phyloP scores from a whole-genome alignment of 2,888 invertebrate genomes.

The Philereme transversata region DNA sequence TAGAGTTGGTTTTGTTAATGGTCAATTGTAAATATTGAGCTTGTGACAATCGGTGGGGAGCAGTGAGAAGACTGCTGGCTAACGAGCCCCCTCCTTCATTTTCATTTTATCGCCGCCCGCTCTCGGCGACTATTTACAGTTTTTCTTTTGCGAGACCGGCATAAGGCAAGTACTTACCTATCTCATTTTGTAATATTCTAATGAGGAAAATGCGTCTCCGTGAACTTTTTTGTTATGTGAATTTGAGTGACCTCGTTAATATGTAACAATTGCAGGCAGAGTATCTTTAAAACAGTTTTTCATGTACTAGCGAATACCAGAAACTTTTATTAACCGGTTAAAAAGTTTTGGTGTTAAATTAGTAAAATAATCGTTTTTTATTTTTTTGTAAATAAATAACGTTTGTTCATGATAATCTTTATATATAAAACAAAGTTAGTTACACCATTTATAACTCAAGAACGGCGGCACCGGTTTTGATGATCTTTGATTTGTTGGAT shows the following conservation, averaged over 20 bases:
- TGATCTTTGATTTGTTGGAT: no score
- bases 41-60: slow-evolving; percentile 70
- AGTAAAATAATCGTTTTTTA: no score
- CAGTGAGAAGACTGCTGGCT: slow-evolving; percentile 66
- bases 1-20: slow-evolving; percentile 51
- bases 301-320: no score
- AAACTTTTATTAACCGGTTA: no score
- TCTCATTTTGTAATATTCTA: slow-evolving; percentile 61
- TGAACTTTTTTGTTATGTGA: slow-evolving; percentile 13
- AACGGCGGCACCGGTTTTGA: no score
- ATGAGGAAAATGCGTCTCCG: slow-evolving; percentile 44
- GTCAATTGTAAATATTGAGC: slow-evolving; percentile 61
- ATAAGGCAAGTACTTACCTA: slow-evolving; percentile 48
- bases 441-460: no score
- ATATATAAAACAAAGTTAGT: no score
- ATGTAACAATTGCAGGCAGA: not conserved
- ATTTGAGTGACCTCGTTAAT: slow-evolving; percentile 5
- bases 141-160: slow-evolving; percentile 60
- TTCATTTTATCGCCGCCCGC: slow-evolving; percentile 71
- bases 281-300: no score
- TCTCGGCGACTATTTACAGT: slow-evolving; percentile 62
- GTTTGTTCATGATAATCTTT: no score
- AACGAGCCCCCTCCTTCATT: slow-evolving; percentile 74
- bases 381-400: no score
- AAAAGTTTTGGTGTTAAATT: no score